A percentile compares a stretch with the other conserved stretches of the same genome.
Conservation (phyloP, 2,113 vertebrate species). For the Crotalus helleri region DNA sequence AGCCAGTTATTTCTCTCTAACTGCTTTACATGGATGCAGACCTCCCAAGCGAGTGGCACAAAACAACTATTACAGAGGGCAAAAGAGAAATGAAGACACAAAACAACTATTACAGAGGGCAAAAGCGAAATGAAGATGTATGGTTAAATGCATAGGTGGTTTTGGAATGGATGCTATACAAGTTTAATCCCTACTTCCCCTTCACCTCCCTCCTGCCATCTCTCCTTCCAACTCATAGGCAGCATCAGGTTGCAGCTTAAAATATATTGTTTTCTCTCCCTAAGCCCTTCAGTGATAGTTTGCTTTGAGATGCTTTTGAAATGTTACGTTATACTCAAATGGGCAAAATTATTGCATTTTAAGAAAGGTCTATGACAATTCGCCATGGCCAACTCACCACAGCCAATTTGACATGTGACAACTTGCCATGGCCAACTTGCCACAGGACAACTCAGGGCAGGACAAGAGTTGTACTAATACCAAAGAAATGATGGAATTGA, state of each 20-base stretch:
- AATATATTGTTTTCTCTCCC: background rate
- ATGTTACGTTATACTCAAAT: background rate
- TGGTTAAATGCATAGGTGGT: constrained; percentile 35
- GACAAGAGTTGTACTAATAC: background rate
- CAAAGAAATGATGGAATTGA: background rate
- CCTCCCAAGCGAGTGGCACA: constrained; percentile 32
- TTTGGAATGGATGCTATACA: constrained; percentile 34
- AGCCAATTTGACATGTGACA: too few relatives aligned
- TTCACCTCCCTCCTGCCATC: background rate
- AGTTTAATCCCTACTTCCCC: background rate
- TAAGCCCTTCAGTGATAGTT: background rate
- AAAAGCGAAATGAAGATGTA: background rate
- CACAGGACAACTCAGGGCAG: background rate
- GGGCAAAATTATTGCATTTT: background rate
- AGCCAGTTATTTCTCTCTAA: constrained; percentile 40
- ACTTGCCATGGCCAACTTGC: background rate
- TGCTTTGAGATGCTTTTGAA: background rate
- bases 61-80: constrained; percentile 5
- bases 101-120: constrained; percentile 5
- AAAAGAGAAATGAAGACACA: background rate
- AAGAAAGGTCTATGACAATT: background rate
- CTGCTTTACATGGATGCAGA: constrained; percentile 38
- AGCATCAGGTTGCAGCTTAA: background rate
- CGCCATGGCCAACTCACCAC: background rate
- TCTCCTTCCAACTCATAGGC: constrained; percentile 12